A percentile compares a stretch with the other conserved stretches of the same genome.
These are phyloP conservation scores for Dendrocincla tyrannina DNA, from an alignment of 2,797 vertebrate genomes.

Conservation along the genomic window DNA sequence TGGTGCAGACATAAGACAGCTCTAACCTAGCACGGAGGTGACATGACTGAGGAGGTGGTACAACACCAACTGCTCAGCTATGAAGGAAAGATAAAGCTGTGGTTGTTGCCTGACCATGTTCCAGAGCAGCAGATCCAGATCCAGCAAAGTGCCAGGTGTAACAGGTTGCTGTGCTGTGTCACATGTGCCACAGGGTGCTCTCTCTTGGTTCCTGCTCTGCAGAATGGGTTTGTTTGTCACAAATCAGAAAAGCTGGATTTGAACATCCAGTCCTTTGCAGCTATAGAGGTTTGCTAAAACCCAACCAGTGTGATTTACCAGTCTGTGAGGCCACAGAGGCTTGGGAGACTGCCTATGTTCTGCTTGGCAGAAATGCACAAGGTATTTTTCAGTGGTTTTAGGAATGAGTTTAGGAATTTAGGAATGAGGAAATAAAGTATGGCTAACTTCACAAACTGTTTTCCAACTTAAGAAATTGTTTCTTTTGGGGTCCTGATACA, in stretches of 20 bases:
- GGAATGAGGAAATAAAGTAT: not conserved
- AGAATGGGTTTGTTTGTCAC: not conserved
- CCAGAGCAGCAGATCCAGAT: not conserved
- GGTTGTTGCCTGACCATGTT: not conserved
- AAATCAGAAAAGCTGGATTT: not conserved
- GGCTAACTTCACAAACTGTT: not conserved
- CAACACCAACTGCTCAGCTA: not conserved
- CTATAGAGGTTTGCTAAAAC: not conserved
- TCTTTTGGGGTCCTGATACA: not conserved
- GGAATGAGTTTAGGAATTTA: no score
- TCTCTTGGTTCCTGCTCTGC: not conserved
- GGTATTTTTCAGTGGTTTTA: not conserved
- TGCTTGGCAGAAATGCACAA: not conserved
- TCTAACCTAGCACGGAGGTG: not conserved
- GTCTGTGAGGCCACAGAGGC: not conserved
- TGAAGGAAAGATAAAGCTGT: not conserved
- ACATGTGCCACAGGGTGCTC: fast-evolving
- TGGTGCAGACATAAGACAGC: not conserved
- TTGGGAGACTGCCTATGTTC: not conserved
- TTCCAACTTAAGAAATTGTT: not conserved
- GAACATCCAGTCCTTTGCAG: fast-evolving
- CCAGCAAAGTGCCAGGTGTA: not conserved
- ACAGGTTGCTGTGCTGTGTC: not conserved
- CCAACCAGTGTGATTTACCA: not conserved
- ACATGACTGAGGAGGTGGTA: not conserved